Evolutionary conservation across 2,888 invertebrate species (phyloP).

Genomic region (Lamellibrachia columna): DNA sequence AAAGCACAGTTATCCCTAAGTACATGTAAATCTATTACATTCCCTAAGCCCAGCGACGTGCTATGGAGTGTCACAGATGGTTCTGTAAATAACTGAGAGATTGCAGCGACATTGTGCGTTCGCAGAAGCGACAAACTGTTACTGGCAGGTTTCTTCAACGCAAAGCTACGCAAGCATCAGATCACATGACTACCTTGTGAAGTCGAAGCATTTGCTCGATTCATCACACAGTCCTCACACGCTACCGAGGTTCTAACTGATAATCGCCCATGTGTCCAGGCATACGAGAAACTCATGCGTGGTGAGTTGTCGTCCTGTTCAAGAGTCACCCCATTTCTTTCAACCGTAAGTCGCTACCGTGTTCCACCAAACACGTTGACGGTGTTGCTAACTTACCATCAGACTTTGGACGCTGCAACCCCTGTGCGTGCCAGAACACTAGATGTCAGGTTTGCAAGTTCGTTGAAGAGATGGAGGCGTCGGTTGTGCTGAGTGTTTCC

Average conservation of each 20-base stretch:
- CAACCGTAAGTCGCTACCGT: slow-evolving; percentile 16
- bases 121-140: no score
- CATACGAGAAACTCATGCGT: background rate
- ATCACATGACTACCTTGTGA: no score
- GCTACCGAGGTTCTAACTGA: background rate
- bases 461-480: no score
- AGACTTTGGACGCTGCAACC: slow-evolving; percentile 6
- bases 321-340: slow-evolving; percentile 18
- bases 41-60: no score
- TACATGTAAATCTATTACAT: no score
- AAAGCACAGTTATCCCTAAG: no score
- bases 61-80: no score
- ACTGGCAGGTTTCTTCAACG: no score
- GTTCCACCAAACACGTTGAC: background rate
- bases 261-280: slow-evolving; percentile 18
- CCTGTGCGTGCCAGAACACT: background rate
- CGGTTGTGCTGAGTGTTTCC: no score
- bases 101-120: no score
- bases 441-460: slow-evolving; percentile 2
- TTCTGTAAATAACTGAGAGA: no score
- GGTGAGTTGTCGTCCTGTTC: background rate
- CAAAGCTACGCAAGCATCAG: no score
- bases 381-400: slow-evolving; percentile 6
- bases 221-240: background rate
- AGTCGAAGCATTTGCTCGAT: background rate